phyloP scores from a whole-genome alignment of 2,888 invertebrate species.

The Carterocephalus palaemon region DNA sequence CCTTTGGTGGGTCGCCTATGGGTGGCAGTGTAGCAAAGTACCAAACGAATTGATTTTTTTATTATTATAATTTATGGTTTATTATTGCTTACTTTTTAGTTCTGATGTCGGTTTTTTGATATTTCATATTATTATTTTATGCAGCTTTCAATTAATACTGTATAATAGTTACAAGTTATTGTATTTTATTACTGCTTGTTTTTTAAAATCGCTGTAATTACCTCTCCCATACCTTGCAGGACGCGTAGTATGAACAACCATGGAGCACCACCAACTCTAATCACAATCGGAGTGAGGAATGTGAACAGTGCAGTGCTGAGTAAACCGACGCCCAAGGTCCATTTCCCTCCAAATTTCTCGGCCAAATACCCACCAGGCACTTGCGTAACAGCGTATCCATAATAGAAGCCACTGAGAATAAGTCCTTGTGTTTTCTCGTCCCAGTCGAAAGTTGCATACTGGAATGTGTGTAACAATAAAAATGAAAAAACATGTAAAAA shows the following conservation, averaged over 20 bases:
- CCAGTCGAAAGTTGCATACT: conserved; percentile 81
- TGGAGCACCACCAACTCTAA: conserved; percentile 72
- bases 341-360: conserved; percentile 91
- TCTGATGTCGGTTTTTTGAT: no score
- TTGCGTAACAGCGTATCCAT: conserved; percentile 90
- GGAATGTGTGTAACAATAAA: no score
- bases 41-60: no score
- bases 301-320: conserved; percentile 90
- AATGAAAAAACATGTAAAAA: background rate
- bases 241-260: conserved; percentile 80
- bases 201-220: no score
- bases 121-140: no score
- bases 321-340: conserved; percentile 89
- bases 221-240: conserved; percentile 89
- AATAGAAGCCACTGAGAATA: conserved; percentile 89
- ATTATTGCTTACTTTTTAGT: no score
- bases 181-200: no score
- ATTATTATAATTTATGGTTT: no score
- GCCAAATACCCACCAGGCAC: conserved; percentile 90
- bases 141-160: no score
- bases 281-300: conserved; percentile 86
- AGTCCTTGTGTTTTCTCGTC: conserved; percentile 84
- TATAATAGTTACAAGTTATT: no score
- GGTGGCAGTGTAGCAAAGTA: no score
- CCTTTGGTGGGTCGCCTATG: no score